Evolutionary conservation across 2,888 invertebrate species (phyloP).

Genomic region (Amblyjoppa fuscipennis): DNA sequence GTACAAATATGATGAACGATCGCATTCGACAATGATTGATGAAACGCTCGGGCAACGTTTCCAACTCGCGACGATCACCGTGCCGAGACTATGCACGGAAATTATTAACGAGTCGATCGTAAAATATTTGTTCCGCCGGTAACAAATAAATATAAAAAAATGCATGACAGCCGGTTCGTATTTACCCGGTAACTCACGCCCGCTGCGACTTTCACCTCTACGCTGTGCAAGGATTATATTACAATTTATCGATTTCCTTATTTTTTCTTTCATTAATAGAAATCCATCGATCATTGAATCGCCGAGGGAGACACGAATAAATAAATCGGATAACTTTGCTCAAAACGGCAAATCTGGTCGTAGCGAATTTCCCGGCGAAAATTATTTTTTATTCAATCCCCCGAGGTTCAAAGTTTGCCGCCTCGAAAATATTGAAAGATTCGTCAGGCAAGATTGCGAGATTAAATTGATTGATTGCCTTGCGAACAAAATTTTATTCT

Average conservation of each 20-base stretch:
- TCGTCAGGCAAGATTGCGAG: constrained; percentile 3
- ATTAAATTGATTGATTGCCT: constrained; percentile 57
- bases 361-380: background rate
- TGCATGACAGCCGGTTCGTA: background rate
- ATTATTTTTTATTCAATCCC: constrained; percentile 17
- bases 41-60: constrained; percentile 18
- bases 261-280: background rate
- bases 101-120: constrained; percentile 57
- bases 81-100: constrained; percentile 19
- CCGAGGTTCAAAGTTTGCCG: constrained; percentile 13
- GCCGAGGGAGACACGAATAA: background rate
- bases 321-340: background rate
- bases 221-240: background rate
- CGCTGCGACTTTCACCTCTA: background rate
- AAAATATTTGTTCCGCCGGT: constrained; percentile 47
- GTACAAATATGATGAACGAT: constrained; percentile 55
- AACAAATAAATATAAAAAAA: constrained; percentile 27
- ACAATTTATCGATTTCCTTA: background rate
- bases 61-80: background rate
- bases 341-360: background rate
- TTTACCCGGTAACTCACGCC: background rate
- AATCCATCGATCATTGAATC: background rate
- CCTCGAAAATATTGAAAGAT: constrained; percentile 4
- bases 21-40: constrained; percentile 58
- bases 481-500: constrained; percentile 37